phyloP scores from a whole-genome alignment of 2,888 invertebrate species.

The Scaptomyza parva region DNA sequence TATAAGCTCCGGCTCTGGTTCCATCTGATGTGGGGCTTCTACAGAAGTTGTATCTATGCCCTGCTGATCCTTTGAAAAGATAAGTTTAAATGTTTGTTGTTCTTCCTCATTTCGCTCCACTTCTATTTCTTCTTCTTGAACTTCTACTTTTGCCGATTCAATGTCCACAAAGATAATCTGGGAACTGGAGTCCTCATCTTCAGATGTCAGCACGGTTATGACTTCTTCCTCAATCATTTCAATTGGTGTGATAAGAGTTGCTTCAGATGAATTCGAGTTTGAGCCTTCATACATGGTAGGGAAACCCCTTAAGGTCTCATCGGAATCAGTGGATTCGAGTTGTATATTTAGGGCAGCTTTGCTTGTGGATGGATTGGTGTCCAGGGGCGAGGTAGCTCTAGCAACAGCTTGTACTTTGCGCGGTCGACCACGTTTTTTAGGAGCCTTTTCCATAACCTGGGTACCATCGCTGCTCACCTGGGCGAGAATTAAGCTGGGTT shows the following conservation, averaged over 20 bases:
- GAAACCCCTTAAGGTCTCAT: conserved; percentile 23
- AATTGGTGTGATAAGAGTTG: background rate
- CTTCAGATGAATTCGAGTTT: conserved; percentile 1
- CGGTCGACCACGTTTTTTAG: conserved; percentile 70
- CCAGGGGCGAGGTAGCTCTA: background rate
- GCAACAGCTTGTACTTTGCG: conserved; percentile 35
- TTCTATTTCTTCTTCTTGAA: background rate
- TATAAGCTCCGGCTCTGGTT: conserved; percentile 6
- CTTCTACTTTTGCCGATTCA: conserved; percentile 14
- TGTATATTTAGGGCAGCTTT: conserved; percentile 14
- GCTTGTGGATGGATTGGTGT: conserved; percentile 16
- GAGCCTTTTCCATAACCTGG: conserved; percentile 15
- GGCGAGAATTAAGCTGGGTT: conserved; percentile 76
- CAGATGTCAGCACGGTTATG: conserved; percentile 35
- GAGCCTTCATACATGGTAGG: conserved; percentile 15
- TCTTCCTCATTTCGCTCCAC: background rate
- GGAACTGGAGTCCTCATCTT: conserved; percentile 44
- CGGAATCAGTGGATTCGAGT: conserved; percentile 48
- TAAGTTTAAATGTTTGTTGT: conserved; percentile 28
- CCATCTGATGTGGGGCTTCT: background rate
- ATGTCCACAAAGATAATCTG: conserved; percentile 52
- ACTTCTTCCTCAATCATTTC: conserved; percentile 33
- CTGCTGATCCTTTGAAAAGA: conserved; percentile 26
- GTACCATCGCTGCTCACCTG: conserved; percentile 73
- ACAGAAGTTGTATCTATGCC: background rate